phyloP scores from a whole-genome alignment of 1,140 invertebrate genomes.

The Oreohelix idahoensis region DNA sequence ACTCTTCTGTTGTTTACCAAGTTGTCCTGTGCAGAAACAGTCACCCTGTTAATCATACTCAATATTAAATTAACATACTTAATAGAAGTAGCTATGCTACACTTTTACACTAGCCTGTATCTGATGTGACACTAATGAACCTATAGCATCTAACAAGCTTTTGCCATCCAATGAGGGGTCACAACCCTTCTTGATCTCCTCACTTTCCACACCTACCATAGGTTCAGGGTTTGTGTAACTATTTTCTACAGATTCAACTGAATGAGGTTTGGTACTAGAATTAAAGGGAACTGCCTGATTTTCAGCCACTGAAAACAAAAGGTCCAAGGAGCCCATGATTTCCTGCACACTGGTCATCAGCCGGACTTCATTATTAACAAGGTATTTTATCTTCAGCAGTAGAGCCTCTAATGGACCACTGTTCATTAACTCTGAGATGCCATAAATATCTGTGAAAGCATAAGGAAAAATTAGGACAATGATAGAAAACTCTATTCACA shows the following conservation, averaged over 20 bases:
- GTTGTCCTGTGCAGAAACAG: no score
- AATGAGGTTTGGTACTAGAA: background rate
- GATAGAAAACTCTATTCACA: no score
- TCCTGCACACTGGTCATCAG: slow-evolving; percentile 33
- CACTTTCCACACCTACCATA: background rate
- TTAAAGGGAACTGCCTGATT: background rate
- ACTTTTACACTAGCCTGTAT: background rate
- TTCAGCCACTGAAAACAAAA: slow-evolving; percentile 23
- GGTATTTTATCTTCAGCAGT: slow-evolving; percentile 18
- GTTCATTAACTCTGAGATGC: slow-evolving; percentile 29
- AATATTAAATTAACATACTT: no score
- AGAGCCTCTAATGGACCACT: slow-evolving; percentile 17
- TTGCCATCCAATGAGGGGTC: background rate
- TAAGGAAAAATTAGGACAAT: background rate
- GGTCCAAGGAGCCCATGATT: slow-evolving; percentile 34
- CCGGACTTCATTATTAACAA: slow-evolving; percentile 12
- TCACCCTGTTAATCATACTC: no score
- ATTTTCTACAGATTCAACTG: background rate
- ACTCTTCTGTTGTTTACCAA: no score
- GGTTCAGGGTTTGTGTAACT: background rate
- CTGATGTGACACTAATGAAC: background rate
- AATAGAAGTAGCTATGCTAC: background rate
- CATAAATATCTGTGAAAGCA: slow-evolving; percentile 30
- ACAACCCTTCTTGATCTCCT: background rate
- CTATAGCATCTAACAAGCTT: slow-evolving; percentile 18